Base-by-base conservation (phyloP, 2,888 invertebrate genomes). In the Drepanosiphum platanoidis region DNA sequence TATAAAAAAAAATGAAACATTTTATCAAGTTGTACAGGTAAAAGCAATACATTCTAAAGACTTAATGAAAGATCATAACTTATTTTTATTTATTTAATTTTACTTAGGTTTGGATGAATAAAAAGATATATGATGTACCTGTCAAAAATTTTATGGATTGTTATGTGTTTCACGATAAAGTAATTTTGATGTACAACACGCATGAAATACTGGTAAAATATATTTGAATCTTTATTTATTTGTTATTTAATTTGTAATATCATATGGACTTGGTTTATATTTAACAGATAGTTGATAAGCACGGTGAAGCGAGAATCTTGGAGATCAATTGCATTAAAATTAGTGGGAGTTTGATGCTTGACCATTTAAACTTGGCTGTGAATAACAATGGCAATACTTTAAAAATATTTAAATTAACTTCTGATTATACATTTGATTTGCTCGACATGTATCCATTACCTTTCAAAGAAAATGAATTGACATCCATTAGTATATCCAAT, bases 51-150 rank as follows among this genome's bases (percentile, higher is more conserved):
- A 8, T 72, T 42, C 2, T 68, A 34, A 8, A 34, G 1, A 22
- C 3, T 79, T 34, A 46, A 15, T 32, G 9, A 34, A 79, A 18
- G 3, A 7, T 32, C 13, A 15, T 46, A 46, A 34, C 3, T 71
- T 70, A 34, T 18, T 75, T 75, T 8, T 42, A 32, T 18, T 42
- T n/a, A n/a, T n/a, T 30, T 74, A 3, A 15, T 75, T 15, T 52
- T 75, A 22, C 68, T 77, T 84, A 84, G 84, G n/a, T 84, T 68
- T 77, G 77, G 84, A 32, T 8, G 39, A 39, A 58, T 52, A 30
- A 61, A 36, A 9, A 36, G 5, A 58, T 15, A 39, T 52, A 13
- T 39, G 30, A 30, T 30, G 7, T 84, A n/a, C 1, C 22, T n/a
- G 22, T 84, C 3, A 4, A 52, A 8, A 18, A 84, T 52, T 39